Evolutionary conservation across 2,113 vertebrate species (phyloP).

Genomic region (Oryzias woworae): DNA sequence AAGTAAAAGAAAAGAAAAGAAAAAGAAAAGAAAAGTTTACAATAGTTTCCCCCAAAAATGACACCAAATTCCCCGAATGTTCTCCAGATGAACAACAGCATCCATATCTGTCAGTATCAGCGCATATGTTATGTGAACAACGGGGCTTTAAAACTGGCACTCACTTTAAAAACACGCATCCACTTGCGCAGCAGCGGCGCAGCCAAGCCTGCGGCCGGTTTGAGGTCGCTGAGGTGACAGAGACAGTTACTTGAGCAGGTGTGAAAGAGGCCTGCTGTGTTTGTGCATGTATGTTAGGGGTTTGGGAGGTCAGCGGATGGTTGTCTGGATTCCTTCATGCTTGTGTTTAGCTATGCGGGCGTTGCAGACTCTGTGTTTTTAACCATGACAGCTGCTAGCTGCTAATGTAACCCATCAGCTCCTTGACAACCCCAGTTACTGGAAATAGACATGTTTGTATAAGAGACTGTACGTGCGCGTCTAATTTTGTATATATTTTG

Average conservation of each 20-base stretch:
- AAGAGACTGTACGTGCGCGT: slow-evolving; percentile 21
- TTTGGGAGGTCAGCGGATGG: slow-evolving; percentile 33
- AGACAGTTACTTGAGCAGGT: slow-evolving; percentile 40
- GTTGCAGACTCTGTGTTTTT: slow-evolving; percentile 49
- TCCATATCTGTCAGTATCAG: no score
- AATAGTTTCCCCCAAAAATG: no score
- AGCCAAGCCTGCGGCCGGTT: slow-evolving; percentile 1
- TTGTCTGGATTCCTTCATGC: slow-evolving; percentile 53
- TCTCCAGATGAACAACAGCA: no score
- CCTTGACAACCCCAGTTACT: slow-evolving; percentile 34
- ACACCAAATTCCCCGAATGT: no score
- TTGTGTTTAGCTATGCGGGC: slow-evolving; percentile 41
- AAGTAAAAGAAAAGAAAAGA: no score
- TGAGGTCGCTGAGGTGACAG: slow-evolving; percentile 34
- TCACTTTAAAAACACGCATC: no score
- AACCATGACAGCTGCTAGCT: slow-evolving; percentile 65
- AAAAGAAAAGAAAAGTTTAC: no score
- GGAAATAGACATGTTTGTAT: slow-evolving; percentile 35
- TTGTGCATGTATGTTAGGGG: slow-evolving; percentile 27
- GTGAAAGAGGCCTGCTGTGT: slow-evolving; percentile 40
- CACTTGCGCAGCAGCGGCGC: background rate
- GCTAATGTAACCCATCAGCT: slow-evolving; percentile 41
- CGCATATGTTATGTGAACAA: no score
- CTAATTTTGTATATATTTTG: slow-evolving; percentile 17
- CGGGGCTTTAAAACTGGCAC: no score